Evolutionary conservation across 2,113 vertebrate genomes (phyloP).

Genomic region (Oceanodroma tethys): DNA sequence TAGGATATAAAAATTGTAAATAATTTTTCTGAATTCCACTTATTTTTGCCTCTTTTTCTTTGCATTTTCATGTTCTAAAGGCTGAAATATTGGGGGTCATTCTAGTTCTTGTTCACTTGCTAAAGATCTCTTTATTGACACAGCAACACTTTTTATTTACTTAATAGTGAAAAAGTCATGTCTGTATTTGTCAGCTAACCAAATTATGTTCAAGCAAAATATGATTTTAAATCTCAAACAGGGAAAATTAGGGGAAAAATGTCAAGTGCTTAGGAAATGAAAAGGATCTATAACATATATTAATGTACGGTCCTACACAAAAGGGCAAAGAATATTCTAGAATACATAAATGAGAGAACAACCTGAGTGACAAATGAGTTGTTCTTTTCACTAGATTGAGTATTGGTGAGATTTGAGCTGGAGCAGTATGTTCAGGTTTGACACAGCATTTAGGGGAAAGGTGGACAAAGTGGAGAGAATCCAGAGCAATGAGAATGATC

Average conservation of each 20-base stretch:
- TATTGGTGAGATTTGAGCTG: neutral
- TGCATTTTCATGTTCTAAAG: neutral
- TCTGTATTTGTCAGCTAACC: constrained; percentile 12
- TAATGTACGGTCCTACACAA: neutral
- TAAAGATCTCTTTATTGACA: constrained; percentile 6
- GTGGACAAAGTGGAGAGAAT: neutral
- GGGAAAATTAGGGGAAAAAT: neutral
- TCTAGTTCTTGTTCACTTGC: neutral
- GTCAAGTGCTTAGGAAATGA: constrained; percentile 3
- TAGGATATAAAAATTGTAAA: neutral
- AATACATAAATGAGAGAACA: neutral
- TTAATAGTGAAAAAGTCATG: neutral
- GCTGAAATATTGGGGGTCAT: neutral
- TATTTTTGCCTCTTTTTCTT: neutral
- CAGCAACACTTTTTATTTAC: neutral
- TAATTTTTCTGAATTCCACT: neutral
- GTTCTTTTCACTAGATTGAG: neutral
- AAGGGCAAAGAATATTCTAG: neutral
- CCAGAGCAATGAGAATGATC: neutral
- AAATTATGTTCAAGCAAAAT: constrained; percentile 5
- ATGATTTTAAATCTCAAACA: constrained; percentile 22
- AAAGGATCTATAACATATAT: neutral
- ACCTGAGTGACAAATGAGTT: neutral
- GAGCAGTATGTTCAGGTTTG: neutral
- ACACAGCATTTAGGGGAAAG: neutral